phyloP scores from a whole-genome alignment of 2,888 invertebrate genomes.

The Noctua pronuba region DNA sequence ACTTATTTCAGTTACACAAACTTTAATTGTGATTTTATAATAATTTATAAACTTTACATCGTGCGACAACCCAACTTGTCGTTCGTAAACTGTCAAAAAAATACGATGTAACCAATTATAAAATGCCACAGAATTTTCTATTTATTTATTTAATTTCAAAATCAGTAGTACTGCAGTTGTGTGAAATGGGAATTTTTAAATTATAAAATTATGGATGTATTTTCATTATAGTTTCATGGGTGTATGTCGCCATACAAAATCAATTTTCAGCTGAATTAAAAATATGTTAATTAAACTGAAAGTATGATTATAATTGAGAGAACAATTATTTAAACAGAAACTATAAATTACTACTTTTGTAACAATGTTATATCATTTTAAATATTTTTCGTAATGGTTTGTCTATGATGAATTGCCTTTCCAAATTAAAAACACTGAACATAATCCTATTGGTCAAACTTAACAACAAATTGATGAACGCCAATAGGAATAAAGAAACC shows the following conservation, averaged over 20 bases:
- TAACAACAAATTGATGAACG: fast-evolving
- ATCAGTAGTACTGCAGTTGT: neutral
- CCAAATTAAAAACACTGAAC: constrained; percentile 59
- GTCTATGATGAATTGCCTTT: constrained; percentile 51
- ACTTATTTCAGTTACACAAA: constrained; percentile 59
- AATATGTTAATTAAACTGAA: no score
- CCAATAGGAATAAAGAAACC: constrained; percentile 65
- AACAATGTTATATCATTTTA: neutral
- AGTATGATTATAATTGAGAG: neutral
- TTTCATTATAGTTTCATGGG: neutral
- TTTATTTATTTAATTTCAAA: neutral
- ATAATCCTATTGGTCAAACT: constrained; percentile 60
- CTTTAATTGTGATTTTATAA: constrained; percentile 57
- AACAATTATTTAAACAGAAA: neutral
- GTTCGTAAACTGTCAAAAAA: constrained; percentile 63
- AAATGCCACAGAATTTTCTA: neutral
- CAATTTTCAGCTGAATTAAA: neutral
- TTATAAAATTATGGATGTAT: neutral
- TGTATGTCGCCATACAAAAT: neutral
- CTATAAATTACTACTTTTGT: neutral
- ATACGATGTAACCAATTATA: constrained; percentile 58
- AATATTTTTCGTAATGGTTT: neutral
- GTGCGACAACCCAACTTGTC: constrained; percentile 65
- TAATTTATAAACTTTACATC: constrained; percentile 63
- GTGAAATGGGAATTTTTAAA: neutral